A percentile compares a stretch with the other conserved stretches of the same genome.
These are phyloP conservation scores for Trichoplusia ni DNA, from an alignment of 1,140 invertebrate genomes.

Conservation along the genomic window DNA sequence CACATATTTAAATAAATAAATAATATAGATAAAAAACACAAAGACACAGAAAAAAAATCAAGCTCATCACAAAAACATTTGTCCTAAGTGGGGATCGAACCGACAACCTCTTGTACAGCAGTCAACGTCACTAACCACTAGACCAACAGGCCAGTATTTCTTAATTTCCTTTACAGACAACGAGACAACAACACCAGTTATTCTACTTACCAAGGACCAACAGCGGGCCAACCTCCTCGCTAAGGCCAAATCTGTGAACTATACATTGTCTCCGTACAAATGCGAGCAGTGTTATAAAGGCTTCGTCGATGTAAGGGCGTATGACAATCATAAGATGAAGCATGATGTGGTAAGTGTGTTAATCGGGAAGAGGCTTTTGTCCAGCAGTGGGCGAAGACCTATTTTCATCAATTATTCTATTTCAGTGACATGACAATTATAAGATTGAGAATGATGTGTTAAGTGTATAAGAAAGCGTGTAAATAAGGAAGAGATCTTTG, in stretches of 20 bases:
- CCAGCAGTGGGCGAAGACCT: too few relatives aligned
- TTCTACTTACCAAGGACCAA: constrained; percentile 49
- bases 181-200: constrained; percentile 43
- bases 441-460: not conserved
- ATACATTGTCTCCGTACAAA: constrained; percentile 58
- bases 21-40: too few relatives aligned
- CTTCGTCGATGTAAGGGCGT: constrained; percentile 54
- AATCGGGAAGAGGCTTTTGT: too few relatives aligned
- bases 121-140: too few relatives aligned
- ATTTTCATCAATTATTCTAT: not conserved
- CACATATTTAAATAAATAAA: too few relatives aligned
- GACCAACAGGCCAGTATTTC: not conserved
- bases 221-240: constrained; percentile 47
- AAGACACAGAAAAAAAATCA: too few relatives aligned
- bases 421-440: not conserved
- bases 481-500: too few relatives aligned
- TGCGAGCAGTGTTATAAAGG: constrained; percentile 63
- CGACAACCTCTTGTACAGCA: too few relatives aligned
- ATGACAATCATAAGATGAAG: constrained; percentile 58
- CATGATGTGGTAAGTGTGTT: constrained; percentile 54
- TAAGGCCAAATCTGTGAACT: constrained; percentile 51
- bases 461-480: too few relatives aligned
- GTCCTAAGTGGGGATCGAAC: too few relatives aligned
- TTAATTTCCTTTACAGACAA: constrained; percentile 44
- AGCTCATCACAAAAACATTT: too few relatives aligned